phyloP scores from a whole-genome alignment of 2,113 vertebrate genomes.

The Chamaea fasciata region DNA sequence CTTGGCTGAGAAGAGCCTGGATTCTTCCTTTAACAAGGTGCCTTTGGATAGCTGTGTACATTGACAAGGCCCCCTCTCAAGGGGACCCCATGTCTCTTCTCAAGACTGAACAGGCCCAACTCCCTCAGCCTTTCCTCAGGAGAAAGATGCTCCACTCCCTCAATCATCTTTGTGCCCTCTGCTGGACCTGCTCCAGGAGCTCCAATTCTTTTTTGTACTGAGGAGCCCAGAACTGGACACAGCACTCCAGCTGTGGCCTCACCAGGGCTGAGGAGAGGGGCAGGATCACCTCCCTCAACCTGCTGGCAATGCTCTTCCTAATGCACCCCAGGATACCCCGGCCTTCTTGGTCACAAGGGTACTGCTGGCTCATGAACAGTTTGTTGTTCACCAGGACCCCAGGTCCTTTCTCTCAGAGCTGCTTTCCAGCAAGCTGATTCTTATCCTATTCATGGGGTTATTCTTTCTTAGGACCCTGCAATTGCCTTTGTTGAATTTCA shows the following conservation, averaged over 20 bases:
- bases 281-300: neutral
- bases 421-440: neutral
- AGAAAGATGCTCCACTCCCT: neutral
- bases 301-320: neutral
- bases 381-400: neutral
- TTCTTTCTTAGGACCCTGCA: neutral
- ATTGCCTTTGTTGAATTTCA: neutral
- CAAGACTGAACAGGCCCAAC: neutral
- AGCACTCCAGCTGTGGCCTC: neutral
- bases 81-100: neutral
- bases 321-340: neutral
- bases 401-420: neutral
- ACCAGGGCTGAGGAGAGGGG: neutral
- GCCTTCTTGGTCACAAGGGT: neutral
- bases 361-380: neutral
- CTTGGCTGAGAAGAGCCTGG: neutral
- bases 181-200: neutral
- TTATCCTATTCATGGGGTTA: neutral
- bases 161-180: neutral
- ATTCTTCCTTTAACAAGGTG: neutral
- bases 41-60: neutral
- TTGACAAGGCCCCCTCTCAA: neutral
- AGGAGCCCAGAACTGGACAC: neutral
- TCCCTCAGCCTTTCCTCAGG: rapidly evolving
- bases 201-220: neutral